phyloP scores from a whole-genome alignment of 1,140 invertebrate species.

The Bombus soroeensis region DNA sequence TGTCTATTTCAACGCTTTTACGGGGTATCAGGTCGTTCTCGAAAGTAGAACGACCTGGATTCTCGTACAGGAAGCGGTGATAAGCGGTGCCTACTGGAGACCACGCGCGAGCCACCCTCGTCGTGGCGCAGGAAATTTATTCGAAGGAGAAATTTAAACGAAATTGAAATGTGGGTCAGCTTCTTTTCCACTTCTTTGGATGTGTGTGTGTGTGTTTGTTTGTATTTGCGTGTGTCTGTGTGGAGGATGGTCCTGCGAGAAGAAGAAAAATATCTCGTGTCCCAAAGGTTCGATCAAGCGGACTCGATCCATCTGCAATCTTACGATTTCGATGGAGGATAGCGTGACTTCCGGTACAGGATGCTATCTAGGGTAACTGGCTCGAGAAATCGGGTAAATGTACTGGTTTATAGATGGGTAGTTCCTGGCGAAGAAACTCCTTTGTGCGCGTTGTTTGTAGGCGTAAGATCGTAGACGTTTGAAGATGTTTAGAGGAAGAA shows the following conservation, averaged over 20 bases:
- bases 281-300: not conserved
- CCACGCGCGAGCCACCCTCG: too few relatives aligned
- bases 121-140: slow-evolving; percentile 21
- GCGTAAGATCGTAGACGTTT: not conserved
- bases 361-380: too few relatives aligned
- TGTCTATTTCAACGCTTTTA: not conserved
- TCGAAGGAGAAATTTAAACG: slow-evolving; percentile 32
- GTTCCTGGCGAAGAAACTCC: not conserved
- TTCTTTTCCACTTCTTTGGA: not conserved
- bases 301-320: not conserved
- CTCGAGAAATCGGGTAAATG: not conserved
- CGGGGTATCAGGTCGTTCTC: not conserved
- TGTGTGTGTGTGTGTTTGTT: not conserved
- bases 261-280: too few relatives aligned
- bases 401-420: not conserved
- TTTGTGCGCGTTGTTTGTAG: not conserved
- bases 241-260: too few relatives aligned
- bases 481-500: not conserved
- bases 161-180: slow-evolving; percentile 30
- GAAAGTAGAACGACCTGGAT: slow-evolving; percentile 40
- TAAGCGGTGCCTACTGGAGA: slow-evolving; percentile 10
- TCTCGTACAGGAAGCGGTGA: not conserved
- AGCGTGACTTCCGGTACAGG: not conserved
- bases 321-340: not conserved
- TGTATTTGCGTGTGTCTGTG: not conserved